These are phyloP conservation scores for Cyrtodaria siliqua DNA, from an alignment of 2,888 invertebrate genomes.

Conservation along the genomic window DNA sequence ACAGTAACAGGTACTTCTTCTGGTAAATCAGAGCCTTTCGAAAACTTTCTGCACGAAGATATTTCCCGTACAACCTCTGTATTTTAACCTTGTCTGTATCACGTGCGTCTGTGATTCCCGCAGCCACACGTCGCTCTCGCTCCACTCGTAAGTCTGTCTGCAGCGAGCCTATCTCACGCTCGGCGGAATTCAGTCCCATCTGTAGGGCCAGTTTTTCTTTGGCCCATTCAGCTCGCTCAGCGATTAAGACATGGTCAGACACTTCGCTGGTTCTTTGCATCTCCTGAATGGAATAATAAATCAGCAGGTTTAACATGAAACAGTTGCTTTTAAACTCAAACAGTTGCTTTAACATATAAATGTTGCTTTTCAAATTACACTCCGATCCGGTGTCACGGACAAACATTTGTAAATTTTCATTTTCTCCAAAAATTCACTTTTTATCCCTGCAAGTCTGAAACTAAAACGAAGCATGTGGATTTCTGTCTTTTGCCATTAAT, in stretches of 20 bases:
- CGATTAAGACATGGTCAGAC: constrained; percentile 49
- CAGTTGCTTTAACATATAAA: too few species aligned
- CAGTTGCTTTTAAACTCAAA: too few species aligned
- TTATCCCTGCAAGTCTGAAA: too few species aligned
- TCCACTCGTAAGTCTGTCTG: constrained; percentile 78
- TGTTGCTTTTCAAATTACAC: too few species aligned
- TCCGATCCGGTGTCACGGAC: too few species aligned
- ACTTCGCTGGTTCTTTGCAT: constrained; percentile 47
- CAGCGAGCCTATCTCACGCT: constrained; percentile 76
- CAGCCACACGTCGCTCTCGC: constrained; percentile 69
- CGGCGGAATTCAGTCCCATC: constrained; percentile 80
- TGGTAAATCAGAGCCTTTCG: constrained; percentile 96
- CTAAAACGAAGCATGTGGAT: too few species aligned
- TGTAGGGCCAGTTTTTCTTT: constrained; percentile 79
- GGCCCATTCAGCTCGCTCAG: constrained; percentile 80
- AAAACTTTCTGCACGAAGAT: constrained; percentile 93
- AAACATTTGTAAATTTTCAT: too few species aligned
- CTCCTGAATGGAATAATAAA: too few species aligned
- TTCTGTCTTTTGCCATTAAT: too few species aligned
- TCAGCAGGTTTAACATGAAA: too few species aligned
- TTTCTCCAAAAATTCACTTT: too few species aligned
- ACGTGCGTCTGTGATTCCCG: constrained; percentile 63
- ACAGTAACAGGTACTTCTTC: constrained; percentile 93
- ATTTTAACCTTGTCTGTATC: constrained; percentile 77
- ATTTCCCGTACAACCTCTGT: constrained; percentile 87